Percentiles rank a stretch among this genome's conserved stretches.
Conservation (phyloP, 2,888 invertebrate genomes). For the Himalopsyche japonica region DNA sequence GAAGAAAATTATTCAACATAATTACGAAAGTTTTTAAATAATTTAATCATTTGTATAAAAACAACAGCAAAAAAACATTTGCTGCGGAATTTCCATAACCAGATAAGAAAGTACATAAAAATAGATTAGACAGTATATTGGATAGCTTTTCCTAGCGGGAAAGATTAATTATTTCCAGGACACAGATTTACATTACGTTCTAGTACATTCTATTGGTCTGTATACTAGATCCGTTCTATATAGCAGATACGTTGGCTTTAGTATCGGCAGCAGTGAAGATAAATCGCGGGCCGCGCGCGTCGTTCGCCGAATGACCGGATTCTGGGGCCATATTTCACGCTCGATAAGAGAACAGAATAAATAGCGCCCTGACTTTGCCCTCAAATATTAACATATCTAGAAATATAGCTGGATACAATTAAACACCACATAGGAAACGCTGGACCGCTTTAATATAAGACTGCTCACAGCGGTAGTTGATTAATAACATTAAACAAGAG, state of each 20-base stretch:
- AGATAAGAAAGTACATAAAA: neutral
- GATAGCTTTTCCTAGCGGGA: neutral
- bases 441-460: neutral
- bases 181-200: neutral
- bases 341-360: constrained; percentile 35
- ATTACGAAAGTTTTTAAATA: too few species aligned
- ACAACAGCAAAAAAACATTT: neutral
- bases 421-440: neutral
- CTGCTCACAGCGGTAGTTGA: neutral
- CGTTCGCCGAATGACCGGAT: constrained; percentile 39
- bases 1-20: too few species aligned
- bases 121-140: neutral
- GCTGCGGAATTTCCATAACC: neutral
- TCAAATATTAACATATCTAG: constrained; percentile 28
- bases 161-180: neutral
- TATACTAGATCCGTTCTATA: neutral
- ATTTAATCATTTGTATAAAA: too few species aligned
- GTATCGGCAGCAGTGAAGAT: constrained; percentile 23
- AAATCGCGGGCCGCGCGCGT: constrained; percentile 8
- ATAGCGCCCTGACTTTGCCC: constrained; percentile 23
- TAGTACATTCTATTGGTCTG: neutral
- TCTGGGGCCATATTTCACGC: constrained; percentile 37
- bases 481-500: neutral
- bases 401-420: constrained; percentile 6
- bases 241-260: neutral